Conservation (phyloP, 2,797 vertebrate genomes). For the Glyptemys insculpta region DNA sequence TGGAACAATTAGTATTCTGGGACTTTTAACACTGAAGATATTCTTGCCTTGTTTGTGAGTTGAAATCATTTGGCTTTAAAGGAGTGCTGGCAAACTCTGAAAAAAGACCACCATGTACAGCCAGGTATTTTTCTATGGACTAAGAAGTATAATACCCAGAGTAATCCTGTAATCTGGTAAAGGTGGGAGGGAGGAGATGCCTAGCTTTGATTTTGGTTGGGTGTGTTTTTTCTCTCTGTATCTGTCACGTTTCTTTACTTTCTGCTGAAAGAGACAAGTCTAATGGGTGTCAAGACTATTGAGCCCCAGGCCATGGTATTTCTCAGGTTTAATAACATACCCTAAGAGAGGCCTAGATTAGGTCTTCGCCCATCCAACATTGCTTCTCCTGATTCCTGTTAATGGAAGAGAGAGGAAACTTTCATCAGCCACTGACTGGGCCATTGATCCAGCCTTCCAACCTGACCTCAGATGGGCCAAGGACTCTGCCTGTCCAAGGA, state of each 20-base stretch:
- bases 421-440: neutral
- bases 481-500: accelerated
- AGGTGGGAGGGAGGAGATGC: neutral
- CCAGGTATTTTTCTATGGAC: neutral
- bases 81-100: neutral
- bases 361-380: neutral
- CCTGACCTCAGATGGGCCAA: neutral
- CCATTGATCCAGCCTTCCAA: neutral
- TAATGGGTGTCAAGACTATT: neutral
- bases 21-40: accelerated
- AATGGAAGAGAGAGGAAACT: neutral
- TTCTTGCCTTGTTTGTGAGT: neutral
- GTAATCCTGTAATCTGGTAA: neutral
- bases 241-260: neutral
- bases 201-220: neutral
- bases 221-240: neutral
- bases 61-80: neutral
- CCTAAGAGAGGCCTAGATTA: neutral
- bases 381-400: neutral
- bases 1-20: accelerated
- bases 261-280: neutral
- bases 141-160: neutral
- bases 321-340: neutral
- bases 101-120: neutral
- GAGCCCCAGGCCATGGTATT: neutral